Base-by-base conservation (phyloP, 2,888 invertebrate genomes). In the Oscheius myriophilus region DNA sequence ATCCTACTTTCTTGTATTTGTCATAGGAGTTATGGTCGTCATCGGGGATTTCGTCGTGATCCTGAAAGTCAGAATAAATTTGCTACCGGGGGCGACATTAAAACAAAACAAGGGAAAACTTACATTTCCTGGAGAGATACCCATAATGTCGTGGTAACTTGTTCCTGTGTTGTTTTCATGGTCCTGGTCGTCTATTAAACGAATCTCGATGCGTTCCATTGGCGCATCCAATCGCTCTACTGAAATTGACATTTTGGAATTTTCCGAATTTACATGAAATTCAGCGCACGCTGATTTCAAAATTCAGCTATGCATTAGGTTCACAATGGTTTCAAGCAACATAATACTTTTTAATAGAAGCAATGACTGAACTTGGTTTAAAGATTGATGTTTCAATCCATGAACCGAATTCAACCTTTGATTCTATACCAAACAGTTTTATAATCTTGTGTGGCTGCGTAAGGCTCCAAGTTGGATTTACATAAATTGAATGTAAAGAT, bases 121-220 rank as follows among this genome's bases (percentile, higher is more conserved):
- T 52, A n/a, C 26, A 14, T 23, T 12, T 2, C 26, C 18, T 6
- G 49, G 21, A 14, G 52, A 12, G 18, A 52, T 25, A 52, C 18
- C n/a, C 33, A 33, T 33, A 9, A 33, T 49, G 33, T 61, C 61
- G 21, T 41, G 43, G n/a, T 46, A 57, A 18, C 33, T 26, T 18
- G 26, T 69, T 54, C 33, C 75, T 67, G 25, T 63, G 67, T 61
- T 61, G 39, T 61, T 61, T 16, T 61, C 61, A 6, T 70, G 75
- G n/a, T 63, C 61, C 53, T 76, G 63, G 45, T 80, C 80, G 51
- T 82, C 80, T 57, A 82, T 80, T 55, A 82, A 51, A 25, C 79
- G 72, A 42, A 82, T 82, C 49, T 80, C 82, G 41, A 82, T 79
- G 25, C 72, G 51, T 42, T 79, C 79, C n/a, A 79, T 73, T 12